Conservation (phyloP, 1,140 invertebrate genomes). For the Pseudomyrmex concolor region DNA sequence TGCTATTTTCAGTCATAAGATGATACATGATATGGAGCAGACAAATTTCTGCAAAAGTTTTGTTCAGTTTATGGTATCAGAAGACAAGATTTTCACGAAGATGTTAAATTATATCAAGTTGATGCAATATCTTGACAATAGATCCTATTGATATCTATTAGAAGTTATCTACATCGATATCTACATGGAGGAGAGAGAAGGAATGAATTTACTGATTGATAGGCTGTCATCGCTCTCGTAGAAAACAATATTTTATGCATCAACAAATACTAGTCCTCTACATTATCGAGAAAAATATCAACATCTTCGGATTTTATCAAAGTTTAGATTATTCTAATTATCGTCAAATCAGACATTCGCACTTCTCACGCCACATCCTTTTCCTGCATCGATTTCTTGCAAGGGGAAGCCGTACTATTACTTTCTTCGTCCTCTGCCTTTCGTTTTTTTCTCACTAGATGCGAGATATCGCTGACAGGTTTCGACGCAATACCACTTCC, state of each 20-base stretch:
- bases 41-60: no score
- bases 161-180: conserved; percentile 16
- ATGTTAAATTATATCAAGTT: not conserved
- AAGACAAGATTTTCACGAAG: not conserved
- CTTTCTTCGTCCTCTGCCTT: conserved; percentile 86
- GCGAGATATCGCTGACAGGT: conserved; percentile 89
- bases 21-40: not conserved
- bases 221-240: not conserved
- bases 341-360: conserved; percentile 22
- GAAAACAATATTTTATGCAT: conserved; percentile 35
- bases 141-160: not conserved
- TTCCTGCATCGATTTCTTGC: conserved; percentile 84
- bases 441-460: conserved; percentile 90
- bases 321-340: conserved; percentile 38
- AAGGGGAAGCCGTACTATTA: conserved; percentile 75
- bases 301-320: conserved; percentile 17
- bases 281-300: conserved; percentile 54
- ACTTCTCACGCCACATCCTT: conserved; percentile 59
- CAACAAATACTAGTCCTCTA: conserved; percentile 36
- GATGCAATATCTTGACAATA: not conserved
- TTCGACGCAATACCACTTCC: conserved; percentile 78
- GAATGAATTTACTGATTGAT: conserved; percentile 12
- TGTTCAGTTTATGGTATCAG: not conserved
- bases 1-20: not conserved
- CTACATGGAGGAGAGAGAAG: not conserved